phyloP scores from a whole-genome alignment of 2,888 invertebrate species.

The Scelioninae gen. 2 region DNA sequence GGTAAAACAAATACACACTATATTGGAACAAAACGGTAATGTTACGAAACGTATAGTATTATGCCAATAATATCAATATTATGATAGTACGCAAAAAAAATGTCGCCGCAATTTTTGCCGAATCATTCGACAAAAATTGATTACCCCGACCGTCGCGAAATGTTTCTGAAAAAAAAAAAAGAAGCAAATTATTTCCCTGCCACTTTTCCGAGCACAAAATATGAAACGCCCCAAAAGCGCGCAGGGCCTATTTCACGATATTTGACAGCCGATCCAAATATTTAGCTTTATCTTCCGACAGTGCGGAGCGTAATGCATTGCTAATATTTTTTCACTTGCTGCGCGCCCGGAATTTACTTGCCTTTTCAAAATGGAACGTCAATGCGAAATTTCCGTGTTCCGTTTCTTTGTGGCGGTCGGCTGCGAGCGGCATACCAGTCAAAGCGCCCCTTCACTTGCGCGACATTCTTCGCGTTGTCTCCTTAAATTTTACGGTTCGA shows the following conservation, averaged over 20 bases:
- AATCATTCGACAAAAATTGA: conserved; percentile 22
- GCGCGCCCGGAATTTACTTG: conserved; percentile 46
- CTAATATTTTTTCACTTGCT: conserved; percentile 50
- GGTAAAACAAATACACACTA: no score
- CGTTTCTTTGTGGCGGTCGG: conserved; percentile 44
- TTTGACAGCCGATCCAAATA: conserved; percentile 42
- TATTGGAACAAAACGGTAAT: no score
- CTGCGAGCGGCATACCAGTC: conserved; percentile 37
- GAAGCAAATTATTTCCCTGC: no score
- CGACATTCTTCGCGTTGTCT: conserved; percentile 53
- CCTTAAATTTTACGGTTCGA: conserved; percentile 33
- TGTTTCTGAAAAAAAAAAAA: neutral
- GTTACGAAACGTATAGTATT: no score
- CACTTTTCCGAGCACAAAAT: no score
- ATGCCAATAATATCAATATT: no score
- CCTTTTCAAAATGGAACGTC: conserved; percentile 42
- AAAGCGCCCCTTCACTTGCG: conserved; percentile 33
- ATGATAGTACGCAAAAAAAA: no score
- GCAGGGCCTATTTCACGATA: conserved; percentile 40
- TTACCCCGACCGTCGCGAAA: neutral
- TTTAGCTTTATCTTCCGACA: conserved; percentile 40
- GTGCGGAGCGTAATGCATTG: conserved; percentile 29
- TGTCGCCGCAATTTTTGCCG: no score
- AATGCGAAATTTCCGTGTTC: conserved; percentile 48
- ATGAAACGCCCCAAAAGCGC: no score